These are phyloP conservation scores for Leptopterna dolabrata DNA, from an alignment of 2,888 invertebrate species.

Conservation along the genomic window DNA sequence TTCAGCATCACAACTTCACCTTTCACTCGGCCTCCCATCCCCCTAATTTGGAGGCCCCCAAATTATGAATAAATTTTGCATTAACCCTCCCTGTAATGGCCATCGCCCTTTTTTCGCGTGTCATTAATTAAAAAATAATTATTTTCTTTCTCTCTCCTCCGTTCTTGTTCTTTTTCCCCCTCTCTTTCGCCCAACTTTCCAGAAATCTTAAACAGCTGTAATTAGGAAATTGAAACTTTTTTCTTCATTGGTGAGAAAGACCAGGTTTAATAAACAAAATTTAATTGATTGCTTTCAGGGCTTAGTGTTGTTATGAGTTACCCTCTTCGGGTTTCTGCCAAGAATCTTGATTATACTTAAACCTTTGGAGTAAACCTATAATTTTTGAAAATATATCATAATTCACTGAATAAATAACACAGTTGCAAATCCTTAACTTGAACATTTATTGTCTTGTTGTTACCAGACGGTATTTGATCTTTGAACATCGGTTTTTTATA, in stretches of 20 bases:
- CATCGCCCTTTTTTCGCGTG: conserved; percentile 46
- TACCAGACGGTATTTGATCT: too few species aligned
- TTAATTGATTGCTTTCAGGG: conserved; percentile 33
- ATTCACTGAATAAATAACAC: too few species aligned
- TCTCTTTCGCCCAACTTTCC: conserved; percentile 34
- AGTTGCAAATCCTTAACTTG: too few species aligned
- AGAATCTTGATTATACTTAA: not conserved
- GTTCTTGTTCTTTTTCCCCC: not conserved
- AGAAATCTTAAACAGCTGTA: conserved; percentile 56
- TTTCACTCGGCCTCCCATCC: not conserved
- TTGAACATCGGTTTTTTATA: too few species aligned
- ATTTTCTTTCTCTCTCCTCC: conserved; percentile 39
- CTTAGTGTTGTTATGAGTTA: conserved; percentile 11
- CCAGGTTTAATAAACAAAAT: conserved; percentile 32
- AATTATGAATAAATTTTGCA: conserved; percentile 56
- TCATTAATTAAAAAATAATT: conserved; percentile 57
- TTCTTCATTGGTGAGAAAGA: not conserved
- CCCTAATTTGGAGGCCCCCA: conserved; percentile 49
- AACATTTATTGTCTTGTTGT: too few species aligned
- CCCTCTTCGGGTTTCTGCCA: not conserved
- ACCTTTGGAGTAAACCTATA: too few species aligned
- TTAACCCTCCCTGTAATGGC: conserved; percentile 53
- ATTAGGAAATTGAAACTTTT: conserved; percentile 58
- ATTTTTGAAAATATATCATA: too few species aligned
- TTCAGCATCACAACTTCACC: conserved; percentile 18